Evolutionary conservation across 1,140 invertebrate genomes (phyloP).

Genomic region (Charaxes varanes): DNA sequence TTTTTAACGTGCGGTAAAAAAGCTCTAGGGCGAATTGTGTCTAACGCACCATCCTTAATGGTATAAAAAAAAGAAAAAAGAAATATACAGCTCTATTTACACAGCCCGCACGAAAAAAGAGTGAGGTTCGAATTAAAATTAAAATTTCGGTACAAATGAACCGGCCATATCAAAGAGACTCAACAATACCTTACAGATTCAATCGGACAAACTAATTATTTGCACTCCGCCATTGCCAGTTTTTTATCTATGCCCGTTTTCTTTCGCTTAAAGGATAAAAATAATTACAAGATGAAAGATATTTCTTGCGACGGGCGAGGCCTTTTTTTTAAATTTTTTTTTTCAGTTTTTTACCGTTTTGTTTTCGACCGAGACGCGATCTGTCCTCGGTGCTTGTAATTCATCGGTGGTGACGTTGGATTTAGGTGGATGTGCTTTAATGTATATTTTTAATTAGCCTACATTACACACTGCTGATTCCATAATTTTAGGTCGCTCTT

Average conservation of each 20-base stretch:
- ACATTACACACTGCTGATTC: no score
- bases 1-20: no score
- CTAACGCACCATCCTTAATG: no score
- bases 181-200: constrained; percentile 34
- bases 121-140: no score
- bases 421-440: constrained; percentile 27
- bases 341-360: constrained; percentile 31
- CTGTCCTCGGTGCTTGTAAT: constrained; percentile 52
- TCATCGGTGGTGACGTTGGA: constrained; percentile 33
- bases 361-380: constrained; percentile 51
- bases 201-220: constrained; percentile 60
- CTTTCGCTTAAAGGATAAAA: constrained; percentile 69
- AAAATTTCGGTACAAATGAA: no score
- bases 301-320: constrained; percentile 47
- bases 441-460: no score
- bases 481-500: no score
- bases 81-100: no score
- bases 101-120: no score
- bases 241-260: constrained; percentile 45
- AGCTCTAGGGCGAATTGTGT: no score
- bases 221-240: constrained; percentile 27
- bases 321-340: constrained; percentile 41
- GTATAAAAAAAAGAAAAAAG: no score
- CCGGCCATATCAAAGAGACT: constrained; percentile 26
- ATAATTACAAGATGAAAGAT: constrained; percentile 73